Conservation (phyloP, 1,140 invertebrate genomes). For the Caenorhabditis remanei region DNA sequence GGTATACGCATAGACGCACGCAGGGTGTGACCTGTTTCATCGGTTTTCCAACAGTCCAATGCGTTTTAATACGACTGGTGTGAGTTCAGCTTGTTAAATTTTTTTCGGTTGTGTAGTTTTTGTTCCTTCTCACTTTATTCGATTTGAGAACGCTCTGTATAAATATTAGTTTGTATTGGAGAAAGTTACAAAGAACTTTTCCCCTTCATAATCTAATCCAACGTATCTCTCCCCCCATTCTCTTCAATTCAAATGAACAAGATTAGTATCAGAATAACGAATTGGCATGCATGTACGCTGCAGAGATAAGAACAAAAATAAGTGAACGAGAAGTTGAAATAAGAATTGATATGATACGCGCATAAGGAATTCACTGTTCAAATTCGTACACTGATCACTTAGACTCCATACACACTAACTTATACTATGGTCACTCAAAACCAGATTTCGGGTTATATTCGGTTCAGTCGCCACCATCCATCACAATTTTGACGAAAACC, state of each 20-base stretch:
- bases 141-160: too few species aligned
- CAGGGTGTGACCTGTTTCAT: conserved; percentile 36
- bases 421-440: conserved; percentile 39
- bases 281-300: neutral
- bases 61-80: conserved; percentile 6
- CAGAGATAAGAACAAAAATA: neutral
- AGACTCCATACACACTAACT: neutral
- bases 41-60: conserved; percentile 18
- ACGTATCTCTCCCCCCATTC: neutral
- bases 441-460: conserved; percentile 22
- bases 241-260: conserved; percentile 18
- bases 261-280: conserved; percentile 23
- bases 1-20: conserved; percentile 9
- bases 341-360: neutral
- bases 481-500: neutral
- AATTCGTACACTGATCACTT: conserved; percentile 39
- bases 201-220: neutral
- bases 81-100: neutral
- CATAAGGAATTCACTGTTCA: conserved; percentile 1
- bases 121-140: neutral
- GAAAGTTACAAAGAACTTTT: neutral
- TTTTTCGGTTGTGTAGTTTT: neutral
- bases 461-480: neutral
- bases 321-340: neutral
- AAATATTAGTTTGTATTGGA: neutral